These are phyloP conservation scores for Delia radicum DNA, from an alignment of 1,140 invertebrate genomes.

Conservation along the genomic window DNA sequence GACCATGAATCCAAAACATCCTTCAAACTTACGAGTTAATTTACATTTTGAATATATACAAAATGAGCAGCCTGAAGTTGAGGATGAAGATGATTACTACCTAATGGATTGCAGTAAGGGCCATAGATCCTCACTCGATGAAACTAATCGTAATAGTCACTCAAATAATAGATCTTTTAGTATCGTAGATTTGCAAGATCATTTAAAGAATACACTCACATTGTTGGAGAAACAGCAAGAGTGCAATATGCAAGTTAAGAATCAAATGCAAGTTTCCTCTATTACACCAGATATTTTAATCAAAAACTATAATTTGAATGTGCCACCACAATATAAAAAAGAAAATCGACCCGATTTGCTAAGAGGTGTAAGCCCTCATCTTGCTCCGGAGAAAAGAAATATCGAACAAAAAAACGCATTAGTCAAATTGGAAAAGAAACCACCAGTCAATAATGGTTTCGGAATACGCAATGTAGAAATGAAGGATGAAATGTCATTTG, in stretches of 20 bases:
- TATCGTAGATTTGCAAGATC: constrained; percentile 3
- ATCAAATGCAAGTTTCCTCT: neutral
- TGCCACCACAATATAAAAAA: neutral
- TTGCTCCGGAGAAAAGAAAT: neutral
- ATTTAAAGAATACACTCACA: constrained; percentile 2
- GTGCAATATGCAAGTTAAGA: neutral
- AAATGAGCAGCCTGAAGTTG: neutral
- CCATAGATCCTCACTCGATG: neutral
- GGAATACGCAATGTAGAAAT: neutral
- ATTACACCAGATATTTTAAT: constrained; percentile 35
- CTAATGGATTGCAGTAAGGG: constrained; percentile 1
- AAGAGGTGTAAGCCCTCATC: constrained; percentile 28
- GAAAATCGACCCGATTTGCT: constrained; percentile 33
- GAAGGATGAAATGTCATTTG: constrained; percentile 26
- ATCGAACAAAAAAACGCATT: neutral
- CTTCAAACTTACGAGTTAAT: no score
- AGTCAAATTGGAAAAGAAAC: neutral
- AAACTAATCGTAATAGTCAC: constrained; percentile 20
- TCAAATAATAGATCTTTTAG: neutral
- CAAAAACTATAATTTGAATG: constrained; percentile 28
- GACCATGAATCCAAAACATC: constrained; percentile 26
- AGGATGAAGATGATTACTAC: neutral
- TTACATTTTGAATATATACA: neutral
- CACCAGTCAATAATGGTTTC: neutral
- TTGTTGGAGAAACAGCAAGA: neutral